Evolutionary conservation across 1,140 invertebrate genomes (phyloP), one percentile per base, ranked within the genome.

Genomic region (Leptinotarsa texana): DNA sequence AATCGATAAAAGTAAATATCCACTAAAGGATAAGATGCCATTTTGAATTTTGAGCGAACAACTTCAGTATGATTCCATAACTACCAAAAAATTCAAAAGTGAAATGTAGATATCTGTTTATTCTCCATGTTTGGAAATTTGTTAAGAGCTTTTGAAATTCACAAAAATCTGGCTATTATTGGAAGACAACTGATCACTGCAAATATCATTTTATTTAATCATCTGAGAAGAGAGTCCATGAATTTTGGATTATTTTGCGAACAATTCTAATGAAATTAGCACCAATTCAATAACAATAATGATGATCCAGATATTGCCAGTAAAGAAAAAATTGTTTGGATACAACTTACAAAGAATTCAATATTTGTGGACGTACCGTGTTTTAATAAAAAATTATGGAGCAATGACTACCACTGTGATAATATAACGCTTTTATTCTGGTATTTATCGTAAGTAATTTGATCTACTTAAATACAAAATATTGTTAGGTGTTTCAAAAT

Each of bases 341-440:
- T 11, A 6, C 51, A 57, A 57, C 17, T 17, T 57, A 18, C 51
- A 57, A 57, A 57, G 51, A 17, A 57, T 57, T 57, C 51, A 57
- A 17, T 57, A 57, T 65, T 65, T 65, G 63, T 24, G 27, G 63
- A 24, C 63, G 15, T 22, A 65, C 63, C 21, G 63, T 65, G 69
- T 70, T 74, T 74, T 75, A 75, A 67, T 75, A 47, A 27, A 62
- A 33, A 82, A 81, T 80, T 83, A 82, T 85, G 84, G 83, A 85
- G 84, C 84, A 85, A 85, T 85, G 84, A 85, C 83, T 85, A 85
- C 84, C 82, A 84, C 84, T 85, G 84, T 85, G 84, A 85, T 85
- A 85, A 82, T 74, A 84, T 84, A 84, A 85, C 84, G 84, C 84
- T 85, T 85, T 84, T 81, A 85, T 85, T 84, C 83, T 85, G 82